Evolutionary conservation across 1,140 invertebrate species (phyloP), one percentile per base, ranked within the genome.

Genomic region (roundworm (Caenorhabditis elegans)): DNA sequence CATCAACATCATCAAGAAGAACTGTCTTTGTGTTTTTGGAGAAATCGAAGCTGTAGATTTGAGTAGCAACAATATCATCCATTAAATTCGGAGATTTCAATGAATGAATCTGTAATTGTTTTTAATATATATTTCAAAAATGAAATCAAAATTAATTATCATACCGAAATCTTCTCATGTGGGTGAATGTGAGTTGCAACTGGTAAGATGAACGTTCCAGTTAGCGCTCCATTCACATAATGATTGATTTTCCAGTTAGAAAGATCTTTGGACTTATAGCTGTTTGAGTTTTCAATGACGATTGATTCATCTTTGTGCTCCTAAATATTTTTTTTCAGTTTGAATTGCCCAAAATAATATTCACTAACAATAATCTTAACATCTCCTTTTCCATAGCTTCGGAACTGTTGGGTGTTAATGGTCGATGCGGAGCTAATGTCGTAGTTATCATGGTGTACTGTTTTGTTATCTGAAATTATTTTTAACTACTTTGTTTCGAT

Each of bases 301-400:
- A 70, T 70, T 22, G 34, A 70, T n/a, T 70, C 60, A 43, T 70
- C 60, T 70, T 70, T 39, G 26, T 70, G 60, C 34, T 70, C 60
- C 60, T 70, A 13, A 19, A 70, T 15, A 43, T 43, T 43, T 43
- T 19, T 36, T 34, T 31, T 36, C 0, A 34, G 4, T 17, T 17
- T 8, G 1, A 34, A 34, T 4, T 5, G 17, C 31, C n/a, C 26
- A 11, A 43, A n/a, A 10, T 19, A 31, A 8, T 17, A 55, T 60
- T 51, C 26, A 5, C 26, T 17, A 15, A 70, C 60, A 22, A 70
- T 36, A n/a, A 70, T 24, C 39, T 39, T 39, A n/a, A 70, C 31
- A 39, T 70, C 60, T 39, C 60, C 60, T 22, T 39, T 70, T 17
- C 34, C 22, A n/a, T 70, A 70, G n/a, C 60, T 70, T 24, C 34